Conservation (phyloP, 2,888 invertebrate species). For the Galeopsomyia nigrocyanea region DNA sequence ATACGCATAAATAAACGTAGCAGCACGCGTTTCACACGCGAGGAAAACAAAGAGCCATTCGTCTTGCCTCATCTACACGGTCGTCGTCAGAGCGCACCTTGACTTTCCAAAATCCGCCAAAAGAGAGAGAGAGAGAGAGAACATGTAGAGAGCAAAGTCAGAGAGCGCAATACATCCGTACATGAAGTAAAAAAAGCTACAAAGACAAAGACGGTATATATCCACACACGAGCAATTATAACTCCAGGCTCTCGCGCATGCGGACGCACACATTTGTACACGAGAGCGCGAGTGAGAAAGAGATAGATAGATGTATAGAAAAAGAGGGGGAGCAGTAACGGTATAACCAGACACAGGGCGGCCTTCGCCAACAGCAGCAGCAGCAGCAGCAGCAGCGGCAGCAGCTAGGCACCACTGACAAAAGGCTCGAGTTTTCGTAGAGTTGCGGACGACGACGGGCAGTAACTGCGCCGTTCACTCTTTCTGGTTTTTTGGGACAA, state of each 20-base stretch:
- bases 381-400: slow-evolving; percentile 12
- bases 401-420: slow-evolving; percentile 50
- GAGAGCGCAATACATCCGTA: no score
- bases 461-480: no score
- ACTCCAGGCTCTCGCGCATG: slow-evolving; percentile 4
- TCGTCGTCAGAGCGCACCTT: slow-evolving; percentile 22
- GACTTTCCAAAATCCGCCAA: slow-evolving; percentile 36
- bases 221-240: no score
- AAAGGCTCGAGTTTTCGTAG: slow-evolving; percentile 52
- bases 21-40: neutral
- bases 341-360: slow-evolving; percentile 58
- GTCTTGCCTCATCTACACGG: neutral
- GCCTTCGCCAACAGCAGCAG: slow-evolving; percentile 55
- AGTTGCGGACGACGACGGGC: no score
- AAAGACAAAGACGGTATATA: no score
- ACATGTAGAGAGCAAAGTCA: neutral
- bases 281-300: slow-evolving; percentile 12
- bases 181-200: no score
- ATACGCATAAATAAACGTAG: neutral
- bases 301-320: slow-evolving; percentile 7
- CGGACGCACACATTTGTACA: neutral
- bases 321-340: slow-evolving; percentile 53
- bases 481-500: no score
- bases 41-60: slow-evolving; percentile 17
- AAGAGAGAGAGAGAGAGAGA: neutral